Conservation (phyloP, 2,888 invertebrate genomes). For the Cataglyphis livida region DNA sequence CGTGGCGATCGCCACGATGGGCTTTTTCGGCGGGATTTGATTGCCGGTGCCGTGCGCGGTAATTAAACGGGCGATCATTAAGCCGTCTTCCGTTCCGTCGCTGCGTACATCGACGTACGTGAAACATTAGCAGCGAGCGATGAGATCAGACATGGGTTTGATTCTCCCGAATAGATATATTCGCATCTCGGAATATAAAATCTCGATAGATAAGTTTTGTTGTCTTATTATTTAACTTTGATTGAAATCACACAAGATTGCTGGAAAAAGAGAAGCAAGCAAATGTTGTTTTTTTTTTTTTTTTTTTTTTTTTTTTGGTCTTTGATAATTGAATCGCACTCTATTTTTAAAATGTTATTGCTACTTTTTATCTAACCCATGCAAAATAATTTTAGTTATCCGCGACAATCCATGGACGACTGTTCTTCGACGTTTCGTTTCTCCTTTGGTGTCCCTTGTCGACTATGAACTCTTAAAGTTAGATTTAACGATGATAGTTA, state of each 20-base stretch:
- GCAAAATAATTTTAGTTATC: background rate
- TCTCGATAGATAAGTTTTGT: background rate
- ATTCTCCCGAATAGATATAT: background rate
- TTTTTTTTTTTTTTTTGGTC: background rate
- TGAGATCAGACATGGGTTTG: background rate
- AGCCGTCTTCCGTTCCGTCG: conserved; percentile 14
- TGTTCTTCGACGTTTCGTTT: background rate
- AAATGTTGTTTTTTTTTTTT: background rate
- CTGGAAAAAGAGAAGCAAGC: background rate
- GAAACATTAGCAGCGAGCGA: background rate
- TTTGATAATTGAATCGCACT: conserved; percentile 9
- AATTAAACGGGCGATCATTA: conserved; percentile 51
- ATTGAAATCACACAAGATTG: background rate
- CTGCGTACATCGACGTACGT: background rate
- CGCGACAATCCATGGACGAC: background rate
- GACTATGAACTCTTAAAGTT: background rate
- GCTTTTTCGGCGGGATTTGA: conserved; percentile 45
- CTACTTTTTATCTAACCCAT: conserved; percentile 18
- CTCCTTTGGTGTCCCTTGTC: background rate
- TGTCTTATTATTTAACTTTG: conserved; percentile 7
- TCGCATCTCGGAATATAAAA: background rate
- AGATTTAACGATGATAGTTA: background rate
- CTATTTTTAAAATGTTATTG: background rate
- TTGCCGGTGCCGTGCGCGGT: conserved; percentile 33
- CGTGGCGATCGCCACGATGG: conserved; percentile 49